phyloP scores from a whole-genome alignment of 2,888 invertebrate genomes.

The Dexiosoma caninum region DNA sequence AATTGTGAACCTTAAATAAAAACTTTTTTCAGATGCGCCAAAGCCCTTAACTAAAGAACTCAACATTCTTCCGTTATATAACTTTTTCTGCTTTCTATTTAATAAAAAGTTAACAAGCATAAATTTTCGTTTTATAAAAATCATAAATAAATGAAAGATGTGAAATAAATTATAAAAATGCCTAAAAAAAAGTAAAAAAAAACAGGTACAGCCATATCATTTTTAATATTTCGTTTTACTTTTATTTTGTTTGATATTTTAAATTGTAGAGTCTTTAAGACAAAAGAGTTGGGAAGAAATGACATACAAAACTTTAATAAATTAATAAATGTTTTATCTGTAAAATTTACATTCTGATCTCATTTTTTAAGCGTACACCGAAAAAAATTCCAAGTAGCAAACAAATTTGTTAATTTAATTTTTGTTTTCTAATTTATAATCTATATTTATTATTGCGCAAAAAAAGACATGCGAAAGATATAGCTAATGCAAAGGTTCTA shows the following conservation, averaged over 20 bases:
- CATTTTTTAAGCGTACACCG: not conserved
- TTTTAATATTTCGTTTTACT: not conserved
- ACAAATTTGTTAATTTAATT: not conserved
- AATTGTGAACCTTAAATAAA: too few species aligned
- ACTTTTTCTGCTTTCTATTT: not conserved
- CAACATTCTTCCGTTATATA: not conserved
- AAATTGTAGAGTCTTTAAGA: not conserved
- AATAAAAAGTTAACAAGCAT: slow-evolving; percentile 56
- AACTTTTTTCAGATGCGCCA: too few species aligned
- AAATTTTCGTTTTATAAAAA: slow-evolving; percentile 53
- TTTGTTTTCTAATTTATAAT: too few species aligned
- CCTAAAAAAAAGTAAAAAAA: not conserved
- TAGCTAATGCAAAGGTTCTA: too few species aligned
- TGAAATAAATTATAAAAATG: slow-evolving; percentile 19
- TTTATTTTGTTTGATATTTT: not conserved
- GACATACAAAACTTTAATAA: slow-evolving; percentile 25
- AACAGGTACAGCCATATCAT: slow-evolving; percentile 39
- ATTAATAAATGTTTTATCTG: slow-evolving; percentile 40
- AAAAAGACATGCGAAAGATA: too few species aligned
- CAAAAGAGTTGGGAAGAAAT: not conserved
- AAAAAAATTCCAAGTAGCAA: not conserved
- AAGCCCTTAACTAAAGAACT: not conserved
- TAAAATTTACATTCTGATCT: slow-evolving; percentile 52
- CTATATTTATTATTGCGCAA: too few species aligned
- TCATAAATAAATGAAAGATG: slow-evolving; percentile 45